Conservation (phyloP, 2,888 invertebrate species). For the Trichacis sp. region DNA sequence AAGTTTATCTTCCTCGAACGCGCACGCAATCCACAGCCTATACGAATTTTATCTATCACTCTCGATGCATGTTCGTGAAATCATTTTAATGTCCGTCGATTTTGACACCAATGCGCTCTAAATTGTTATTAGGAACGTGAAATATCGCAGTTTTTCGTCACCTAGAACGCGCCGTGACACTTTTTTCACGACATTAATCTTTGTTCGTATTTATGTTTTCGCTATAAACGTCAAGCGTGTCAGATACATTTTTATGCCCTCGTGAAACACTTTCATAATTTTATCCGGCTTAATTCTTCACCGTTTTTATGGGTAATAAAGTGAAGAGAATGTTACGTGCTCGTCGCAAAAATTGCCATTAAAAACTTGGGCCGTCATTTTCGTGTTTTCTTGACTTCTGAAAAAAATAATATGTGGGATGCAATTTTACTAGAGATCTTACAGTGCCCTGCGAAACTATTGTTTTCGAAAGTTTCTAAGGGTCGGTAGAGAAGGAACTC, state of each 20-base stretch:
- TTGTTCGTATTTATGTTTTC: not conserved
- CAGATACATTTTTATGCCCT: not conserved
- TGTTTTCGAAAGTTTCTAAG: constrained; percentile 10
- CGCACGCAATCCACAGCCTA: constrained; percentile 25
- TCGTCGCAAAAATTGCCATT: not conserved
- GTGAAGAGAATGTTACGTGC: not conserved
- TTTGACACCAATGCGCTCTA: too few relatives aligned
- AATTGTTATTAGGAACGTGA: too few relatives aligned
- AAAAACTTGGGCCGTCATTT: not conserved
- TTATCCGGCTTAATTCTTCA: not conserved
- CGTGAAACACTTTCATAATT: constrained; percentile 1
- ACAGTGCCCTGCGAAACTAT: constrained; percentile 9
- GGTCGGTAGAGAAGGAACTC: constrained; percentile 16
- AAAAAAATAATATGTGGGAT: not conserved
- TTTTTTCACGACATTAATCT: not conserved
- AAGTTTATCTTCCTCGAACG: constrained; percentile 26
- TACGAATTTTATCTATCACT: constrained; percentile 22
- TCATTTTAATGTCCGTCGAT: too few relatives aligned
- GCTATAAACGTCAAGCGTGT: constrained; percentile 1
- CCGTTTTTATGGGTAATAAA: not conserved
- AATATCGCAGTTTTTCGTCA: too few relatives aligned
- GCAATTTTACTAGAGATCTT: not conserved
- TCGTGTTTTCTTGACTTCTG: too few relatives aligned
- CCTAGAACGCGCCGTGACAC: not conserved
- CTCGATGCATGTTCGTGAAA: constrained; percentile 19